phyloP scores from a whole-genome alignment of 2,113 vertebrate genomes.

The Aramus guarauna region DNA sequence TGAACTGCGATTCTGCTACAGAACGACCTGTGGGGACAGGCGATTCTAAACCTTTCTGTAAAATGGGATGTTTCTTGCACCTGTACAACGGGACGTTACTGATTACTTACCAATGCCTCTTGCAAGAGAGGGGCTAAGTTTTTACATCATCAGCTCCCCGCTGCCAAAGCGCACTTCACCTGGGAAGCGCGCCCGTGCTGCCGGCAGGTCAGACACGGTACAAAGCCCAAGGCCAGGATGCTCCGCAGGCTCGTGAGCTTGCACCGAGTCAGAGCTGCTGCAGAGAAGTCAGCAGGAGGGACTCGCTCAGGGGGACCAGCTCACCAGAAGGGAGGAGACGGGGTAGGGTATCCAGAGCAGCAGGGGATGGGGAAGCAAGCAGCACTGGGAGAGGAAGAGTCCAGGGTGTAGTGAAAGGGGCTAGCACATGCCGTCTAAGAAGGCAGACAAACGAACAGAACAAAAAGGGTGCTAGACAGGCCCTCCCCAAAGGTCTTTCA shows the following conservation, averaged over 20 bases:
- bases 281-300: not conserved
- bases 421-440: not conserved
- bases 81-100: rapidly evolving
- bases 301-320: not conserved
- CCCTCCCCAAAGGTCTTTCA: not conserved
- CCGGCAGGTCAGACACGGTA: rapidly evolving
- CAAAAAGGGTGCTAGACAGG: not conserved
- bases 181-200: not conserved
- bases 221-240: not conserved
- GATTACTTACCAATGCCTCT: slow-evolving; percentile 20
- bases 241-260: not conserved
- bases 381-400: not conserved
- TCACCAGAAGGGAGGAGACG: not conserved
- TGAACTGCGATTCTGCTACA: not conserved
- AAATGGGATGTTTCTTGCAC: rapidly evolving
- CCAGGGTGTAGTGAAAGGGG: not conserved
- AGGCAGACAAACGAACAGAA: not conserved
- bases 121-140: not conserved
- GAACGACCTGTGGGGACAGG: rapidly evolving
- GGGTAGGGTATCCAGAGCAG: not conserved
- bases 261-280: rapidly evolving
- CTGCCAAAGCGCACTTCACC: not conserved
- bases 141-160: not conserved
- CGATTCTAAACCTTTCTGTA: not conserved
- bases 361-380: not conserved